Conservation (phyloP, 2,113 vertebrate species). For the Marcusenius ussheri region DNA sequence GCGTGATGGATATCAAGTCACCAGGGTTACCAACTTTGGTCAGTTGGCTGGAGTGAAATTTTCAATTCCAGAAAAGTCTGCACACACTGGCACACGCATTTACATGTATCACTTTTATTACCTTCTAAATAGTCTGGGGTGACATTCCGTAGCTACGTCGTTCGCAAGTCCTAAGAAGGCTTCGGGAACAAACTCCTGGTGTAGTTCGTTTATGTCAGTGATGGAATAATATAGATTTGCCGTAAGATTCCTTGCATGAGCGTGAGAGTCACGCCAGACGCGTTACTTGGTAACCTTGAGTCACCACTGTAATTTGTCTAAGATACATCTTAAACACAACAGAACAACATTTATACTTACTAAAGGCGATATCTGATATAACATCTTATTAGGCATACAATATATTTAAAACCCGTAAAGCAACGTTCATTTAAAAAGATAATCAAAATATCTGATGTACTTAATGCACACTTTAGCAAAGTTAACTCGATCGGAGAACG, state of each 20-base stretch:
- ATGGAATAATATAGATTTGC: background rate
- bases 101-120: background rate
- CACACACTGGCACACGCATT: background rate
- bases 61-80: background rate
- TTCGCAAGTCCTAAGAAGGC: no score
- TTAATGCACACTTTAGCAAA: background rate
- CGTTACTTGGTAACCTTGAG: background rate
- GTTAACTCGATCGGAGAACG: background rate
- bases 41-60: background rate
- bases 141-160: no score
- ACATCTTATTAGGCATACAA: background rate
- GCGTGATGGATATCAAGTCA: no score
- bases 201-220: background rate
- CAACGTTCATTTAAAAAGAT: background rate
- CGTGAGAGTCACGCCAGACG: background rate
- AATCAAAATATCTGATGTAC: background rate
- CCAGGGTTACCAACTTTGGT: background rate
- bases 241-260: background rate
- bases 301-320: background rate
- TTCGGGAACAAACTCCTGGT: no score
- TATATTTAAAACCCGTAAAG: background rate
- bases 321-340: background rate
- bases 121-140: background rate
- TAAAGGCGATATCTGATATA: background rate
- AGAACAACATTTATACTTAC: background rate